Conservation (phyloP, 2,888 invertebrate species). For the Erebia epiphron region DNA sequence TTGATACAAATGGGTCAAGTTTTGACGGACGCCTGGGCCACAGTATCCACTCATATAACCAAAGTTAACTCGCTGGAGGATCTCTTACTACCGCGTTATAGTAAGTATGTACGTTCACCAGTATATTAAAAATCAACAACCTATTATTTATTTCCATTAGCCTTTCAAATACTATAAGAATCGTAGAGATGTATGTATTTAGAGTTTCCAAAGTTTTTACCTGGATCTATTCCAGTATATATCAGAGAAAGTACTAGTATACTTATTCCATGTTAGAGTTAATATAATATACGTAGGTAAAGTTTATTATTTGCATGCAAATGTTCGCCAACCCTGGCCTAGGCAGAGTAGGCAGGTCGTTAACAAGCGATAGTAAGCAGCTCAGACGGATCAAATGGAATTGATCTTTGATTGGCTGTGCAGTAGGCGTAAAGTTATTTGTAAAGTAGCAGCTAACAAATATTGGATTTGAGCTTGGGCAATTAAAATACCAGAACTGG, state of each 20-base stretch:
- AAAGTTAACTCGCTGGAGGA: no score
- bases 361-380: slow-evolving; percentile 39
- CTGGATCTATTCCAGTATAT: background rate
- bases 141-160: no score
- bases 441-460: slow-evolving; percentile 35
- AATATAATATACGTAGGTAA: background rate
- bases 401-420: slow-evolving; percentile 44
- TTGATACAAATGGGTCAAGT: no score
- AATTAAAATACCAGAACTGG: slow-evolving; percentile 21
- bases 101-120: no score
- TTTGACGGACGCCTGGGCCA: no score
- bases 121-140: no score
- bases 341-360: slow-evolving; percentile 39
- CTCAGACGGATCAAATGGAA: slow-evolving; percentile 40
- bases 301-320: slow-evolving; percentile 3
- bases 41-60: no score
- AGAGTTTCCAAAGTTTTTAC: background rate
- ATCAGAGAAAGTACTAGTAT: no score
- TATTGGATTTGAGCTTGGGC: slow-evolving; percentile 25
- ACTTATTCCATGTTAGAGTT: background rate
- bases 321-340: slow-evolving; percentile 23
- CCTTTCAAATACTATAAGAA: no score
- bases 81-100: no score
- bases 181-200: background rate
- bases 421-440: slow-evolving; percentile 39